Percentiles rank a stretch among this genome's conserved stretches.
These are phyloP conservation scores for Arremon aurantiirostris DNA, from an alignment of 2,797 vertebrate genomes.

Conservation along the genomic window DNA sequence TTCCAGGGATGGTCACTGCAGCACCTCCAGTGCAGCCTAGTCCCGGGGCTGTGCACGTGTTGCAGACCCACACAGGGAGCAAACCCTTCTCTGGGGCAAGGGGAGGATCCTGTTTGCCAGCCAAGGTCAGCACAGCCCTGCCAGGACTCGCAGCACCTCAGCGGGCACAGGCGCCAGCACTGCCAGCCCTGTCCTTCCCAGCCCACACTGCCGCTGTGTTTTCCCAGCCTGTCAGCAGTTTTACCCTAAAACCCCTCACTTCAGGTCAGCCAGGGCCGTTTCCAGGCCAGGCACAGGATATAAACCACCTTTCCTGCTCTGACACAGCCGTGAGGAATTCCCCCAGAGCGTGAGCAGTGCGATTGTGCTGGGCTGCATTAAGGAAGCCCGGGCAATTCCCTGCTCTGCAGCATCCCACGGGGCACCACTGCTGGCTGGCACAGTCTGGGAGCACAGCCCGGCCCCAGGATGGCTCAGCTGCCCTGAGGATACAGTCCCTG, in stretches of 20 bases:
- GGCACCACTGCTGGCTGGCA: not conserved
- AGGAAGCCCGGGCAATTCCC: not conserved
- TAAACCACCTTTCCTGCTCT: slow-evolving; percentile 70
- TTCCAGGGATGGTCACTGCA: not conserved
- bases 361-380: not conserved
- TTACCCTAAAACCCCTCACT: not conserved
- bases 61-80: not conserved
- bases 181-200: not conserved
- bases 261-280: not conserved
- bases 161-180: fast-evolving
- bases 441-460: fast-evolving
- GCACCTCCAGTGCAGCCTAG: not conserved
- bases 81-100: not conserved
- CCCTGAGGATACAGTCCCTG: fast-evolving
- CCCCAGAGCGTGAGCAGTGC: not conserved
- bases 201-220: fast-evolving
- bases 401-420: fast-evolving
- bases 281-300: slow-evolving; percentile 47
- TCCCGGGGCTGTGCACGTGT: fast-evolving
- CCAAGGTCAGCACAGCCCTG: not conserved
- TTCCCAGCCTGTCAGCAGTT: not conserved
- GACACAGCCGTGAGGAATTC: slow-evolving; percentile 55
- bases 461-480: not conserved
- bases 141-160: fast-evolving
- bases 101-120: not conserved